These are phyloP conservation scores for Scaptomyza polygonia DNA, from an alignment of 2,888 invertebrate genomes.

Conservation along the genomic window DNA sequence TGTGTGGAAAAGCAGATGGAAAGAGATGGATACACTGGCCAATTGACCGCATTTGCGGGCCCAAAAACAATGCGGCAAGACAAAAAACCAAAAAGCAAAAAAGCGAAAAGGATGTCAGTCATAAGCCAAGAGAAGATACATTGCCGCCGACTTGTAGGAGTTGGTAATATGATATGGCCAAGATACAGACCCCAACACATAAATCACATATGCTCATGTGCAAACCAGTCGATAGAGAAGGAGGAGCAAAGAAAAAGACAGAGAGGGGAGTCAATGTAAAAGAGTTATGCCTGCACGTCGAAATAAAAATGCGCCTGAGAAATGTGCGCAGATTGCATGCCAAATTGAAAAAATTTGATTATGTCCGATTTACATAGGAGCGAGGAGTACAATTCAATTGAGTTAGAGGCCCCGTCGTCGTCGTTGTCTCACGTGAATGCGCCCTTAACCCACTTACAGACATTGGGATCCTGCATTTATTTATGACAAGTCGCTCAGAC, in stretches of 20 bases:
- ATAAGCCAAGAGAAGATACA: constrained; percentile 69
- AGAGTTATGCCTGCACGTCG: constrained; percentile 61
- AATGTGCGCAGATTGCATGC: constrained; percentile 66
- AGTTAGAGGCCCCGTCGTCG: constrained; percentile 28
- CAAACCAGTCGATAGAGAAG: constrained; percentile 33
- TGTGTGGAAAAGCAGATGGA: background rate
- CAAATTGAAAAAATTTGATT: constrained; percentile 71
- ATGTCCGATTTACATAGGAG: constrained; percentile 71
- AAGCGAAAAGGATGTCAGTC: constrained; percentile 77
- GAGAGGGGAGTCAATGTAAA: constrained; percentile 6
- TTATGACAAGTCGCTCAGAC: constrained; percentile 57
- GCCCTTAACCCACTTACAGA: constrained; percentile 66
- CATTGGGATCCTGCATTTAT: constrained; percentile 47
- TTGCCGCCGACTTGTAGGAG: constrained; percentile 63
- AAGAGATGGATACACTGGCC: constrained; percentile 47
- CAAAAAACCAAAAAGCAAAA: constrained; percentile 41
- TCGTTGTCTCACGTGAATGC: constrained; percentile 41
- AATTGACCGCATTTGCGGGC: constrained; percentile 68
- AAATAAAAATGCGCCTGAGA: constrained; percentile 62
- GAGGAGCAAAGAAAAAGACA: background rate
- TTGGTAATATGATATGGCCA: constrained; percentile 73
- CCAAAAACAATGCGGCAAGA: constrained; percentile 62
- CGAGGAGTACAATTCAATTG: constrained; percentile 65
- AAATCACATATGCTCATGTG: constrained; percentile 63
- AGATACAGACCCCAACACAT: constrained; percentile 67